phyloP scores from a whole-genome alignment of 2,113 vertebrate genomes.

The Butastur rufipennis region DNA sequence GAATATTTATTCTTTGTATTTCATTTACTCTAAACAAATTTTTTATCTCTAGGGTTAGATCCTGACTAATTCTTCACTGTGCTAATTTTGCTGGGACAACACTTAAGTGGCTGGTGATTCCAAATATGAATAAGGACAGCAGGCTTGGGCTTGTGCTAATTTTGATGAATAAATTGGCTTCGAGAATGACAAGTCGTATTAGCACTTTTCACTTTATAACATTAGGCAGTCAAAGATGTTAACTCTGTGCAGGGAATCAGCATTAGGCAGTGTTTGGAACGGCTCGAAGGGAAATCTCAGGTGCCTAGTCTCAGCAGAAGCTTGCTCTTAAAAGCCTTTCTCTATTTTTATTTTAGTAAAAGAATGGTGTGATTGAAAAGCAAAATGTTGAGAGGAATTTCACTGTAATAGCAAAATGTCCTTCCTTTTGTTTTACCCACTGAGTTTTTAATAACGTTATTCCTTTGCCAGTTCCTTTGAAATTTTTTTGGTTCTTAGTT shows the following conservation, averaged over 20 bases:
- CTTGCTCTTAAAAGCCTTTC: neutral
- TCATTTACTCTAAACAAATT: neutral
- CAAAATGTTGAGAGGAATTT: neutral
- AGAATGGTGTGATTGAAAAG: neutral
- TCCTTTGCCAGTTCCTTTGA: neutral
- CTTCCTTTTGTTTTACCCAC: neutral
- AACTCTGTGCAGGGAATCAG: neutral
- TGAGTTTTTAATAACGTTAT: neutral
- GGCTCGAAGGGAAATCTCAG: neutral
- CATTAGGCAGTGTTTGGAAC: neutral
- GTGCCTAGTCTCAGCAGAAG: neutral
- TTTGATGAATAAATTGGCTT: slow-evolving; percentile 21
- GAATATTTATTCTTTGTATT: slow-evolving; percentile 23
- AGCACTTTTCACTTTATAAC: slow-evolving; percentile 13
- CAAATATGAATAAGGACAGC: neutral
- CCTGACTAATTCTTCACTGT: neutral
- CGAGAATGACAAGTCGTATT: neutral
- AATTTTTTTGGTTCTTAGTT: neutral
- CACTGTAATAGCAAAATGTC: neutral
- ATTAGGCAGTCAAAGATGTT: neutral
- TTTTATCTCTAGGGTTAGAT: neutral
- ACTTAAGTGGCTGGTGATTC: neutral
- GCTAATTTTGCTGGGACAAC: neutral
- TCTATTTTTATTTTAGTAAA: neutral
- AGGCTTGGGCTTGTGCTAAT: slow-evolving; percentile 20